These are phyloP conservation scores for Oxycera nigricornis DNA, from an alignment of 2,888 invertebrate species.

Conservation along the genomic window DNA sequence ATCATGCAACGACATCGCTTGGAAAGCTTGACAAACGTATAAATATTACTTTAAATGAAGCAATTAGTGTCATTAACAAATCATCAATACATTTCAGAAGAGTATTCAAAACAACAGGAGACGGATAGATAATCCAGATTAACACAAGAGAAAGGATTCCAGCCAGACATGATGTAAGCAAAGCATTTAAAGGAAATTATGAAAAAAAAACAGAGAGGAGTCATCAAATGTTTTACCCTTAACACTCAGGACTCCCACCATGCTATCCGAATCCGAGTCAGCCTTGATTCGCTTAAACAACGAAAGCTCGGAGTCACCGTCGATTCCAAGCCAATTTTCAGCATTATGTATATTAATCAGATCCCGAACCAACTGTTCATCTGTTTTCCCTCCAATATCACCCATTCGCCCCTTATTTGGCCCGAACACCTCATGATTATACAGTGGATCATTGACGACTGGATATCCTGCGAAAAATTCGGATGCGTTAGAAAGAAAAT, in stretches of 20 bases:
- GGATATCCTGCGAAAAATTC: constrained; percentile 87
- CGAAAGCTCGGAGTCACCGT: constrained; percentile 83
- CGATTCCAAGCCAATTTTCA: constrained; percentile 92
- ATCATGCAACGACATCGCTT: no score
- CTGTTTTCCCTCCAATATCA: constrained; percentile 85
- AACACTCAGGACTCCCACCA: constrained; percentile 49
- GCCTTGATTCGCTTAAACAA: constrained; percentile 78
- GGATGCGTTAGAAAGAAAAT: no score
- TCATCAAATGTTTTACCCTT: constrained; percentile 56
- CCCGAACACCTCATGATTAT: constrained; percentile 96
- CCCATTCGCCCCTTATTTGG: constrained; percentile 90
- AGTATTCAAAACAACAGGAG: no score
- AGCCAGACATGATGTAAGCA: no score
- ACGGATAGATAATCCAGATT: no score
- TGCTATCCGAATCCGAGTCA: constrained; percentile 68
- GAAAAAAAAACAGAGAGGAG: no score
- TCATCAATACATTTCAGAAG: no score
- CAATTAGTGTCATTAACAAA: no score
- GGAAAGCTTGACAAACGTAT: no score
- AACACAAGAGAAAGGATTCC: no score
- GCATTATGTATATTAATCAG: constrained; percentile 92
- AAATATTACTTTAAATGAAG: no score
- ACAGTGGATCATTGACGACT: constrained; percentile 95
- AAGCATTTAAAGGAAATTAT: no score
- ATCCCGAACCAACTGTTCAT: constrained; percentile 87